phyloP scores from a whole-genome alignment of 2,888 invertebrate genomes.

The Metalampra italica region DNA sequence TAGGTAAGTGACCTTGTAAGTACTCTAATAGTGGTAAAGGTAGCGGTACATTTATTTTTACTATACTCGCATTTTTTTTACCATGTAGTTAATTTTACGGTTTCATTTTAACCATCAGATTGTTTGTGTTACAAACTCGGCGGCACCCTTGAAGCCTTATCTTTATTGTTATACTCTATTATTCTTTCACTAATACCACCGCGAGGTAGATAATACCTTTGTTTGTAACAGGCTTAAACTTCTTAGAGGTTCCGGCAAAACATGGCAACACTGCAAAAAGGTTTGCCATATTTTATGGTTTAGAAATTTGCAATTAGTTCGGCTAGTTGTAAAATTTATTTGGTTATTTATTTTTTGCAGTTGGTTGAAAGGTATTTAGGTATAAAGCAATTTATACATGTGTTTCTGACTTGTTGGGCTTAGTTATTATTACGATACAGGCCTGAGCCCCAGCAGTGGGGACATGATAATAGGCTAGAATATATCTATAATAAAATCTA shows the following conservation, averaged over 20 bases:
- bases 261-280: slow-evolving; percentile 9
- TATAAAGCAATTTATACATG: too few species aligned
- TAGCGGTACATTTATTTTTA: too few species aligned
- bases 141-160: slow-evolving; percentile 37
- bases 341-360: neutral
- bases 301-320: slow-evolving; percentile 18
- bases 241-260: slow-evolving; percentile 20
- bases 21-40: too few species aligned
- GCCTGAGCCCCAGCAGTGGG: too few species aligned
- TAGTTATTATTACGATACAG: too few species aligned
- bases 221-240: slow-evolving; percentile 25
- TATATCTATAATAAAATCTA: too few species aligned
- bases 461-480: too few species aligned
- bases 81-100: neutral
- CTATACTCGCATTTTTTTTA: too few species aligned
- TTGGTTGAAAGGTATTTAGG: neutral
- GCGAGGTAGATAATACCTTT: slow-evolving; percentile 16
- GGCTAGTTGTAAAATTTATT: slow-evolving; percentile 11
- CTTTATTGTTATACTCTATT: slow-evolving; percentile 19
- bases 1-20: too few species aligned
- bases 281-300: slow-evolving; percentile 21
- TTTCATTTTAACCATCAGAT: neutral
- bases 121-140: slow-evolving; percentile 8
- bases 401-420: too few species aligned
- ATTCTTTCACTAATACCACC: slow-evolving; percentile 7